Conservation (phyloP, 35 echinoderm and acorn worm genomes). For the Stichopus chloronotus region DNA sequence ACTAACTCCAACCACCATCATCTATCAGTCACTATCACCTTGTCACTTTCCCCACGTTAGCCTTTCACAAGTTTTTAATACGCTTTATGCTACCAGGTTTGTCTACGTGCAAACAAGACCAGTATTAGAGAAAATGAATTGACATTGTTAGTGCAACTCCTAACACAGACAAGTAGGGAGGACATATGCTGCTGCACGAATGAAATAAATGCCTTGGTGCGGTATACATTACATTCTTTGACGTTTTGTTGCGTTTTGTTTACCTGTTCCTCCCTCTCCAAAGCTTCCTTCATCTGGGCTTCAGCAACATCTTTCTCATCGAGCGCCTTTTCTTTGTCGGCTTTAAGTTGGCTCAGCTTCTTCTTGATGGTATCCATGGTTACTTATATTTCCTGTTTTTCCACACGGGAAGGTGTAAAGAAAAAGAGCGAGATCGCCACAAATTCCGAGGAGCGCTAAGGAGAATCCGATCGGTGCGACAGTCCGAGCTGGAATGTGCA, state of each 20-base stretch:
- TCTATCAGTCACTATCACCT: too few species aligned
- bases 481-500: conserved; percentile 61
- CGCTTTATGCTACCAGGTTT: too few species aligned
- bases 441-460: conserved; percentile 45
- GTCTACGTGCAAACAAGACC: too few species aligned
- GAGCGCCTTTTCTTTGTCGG: conserved; percentile 58
- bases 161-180: too few species aligned
- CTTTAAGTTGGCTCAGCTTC: conserved; percentile 56
- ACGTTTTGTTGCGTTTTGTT: not conserved
- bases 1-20: too few species aligned
- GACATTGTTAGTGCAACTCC: too few species aligned
- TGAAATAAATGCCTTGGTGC: too few species aligned
- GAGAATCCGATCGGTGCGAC: conserved; percentile 61
- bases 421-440: not conserved
- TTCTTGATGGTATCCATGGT: conserved; percentile 70
- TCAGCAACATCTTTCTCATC: conserved; percentile 60
- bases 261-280: conserved; percentile 66
- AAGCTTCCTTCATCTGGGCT: conserved; percentile 55
- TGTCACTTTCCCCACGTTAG: too few species aligned
- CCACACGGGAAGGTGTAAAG: not conserved
- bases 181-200: too few species aligned
- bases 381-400: conserved; percentile 42
- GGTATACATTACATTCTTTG: not conserved
- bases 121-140: too few species aligned
- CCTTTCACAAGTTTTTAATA: too few species aligned